Evolutionary conservation across 2,113 vertebrate genomes (phyloP).

Genomic region (Misgurnus mizolepis): DNA sequence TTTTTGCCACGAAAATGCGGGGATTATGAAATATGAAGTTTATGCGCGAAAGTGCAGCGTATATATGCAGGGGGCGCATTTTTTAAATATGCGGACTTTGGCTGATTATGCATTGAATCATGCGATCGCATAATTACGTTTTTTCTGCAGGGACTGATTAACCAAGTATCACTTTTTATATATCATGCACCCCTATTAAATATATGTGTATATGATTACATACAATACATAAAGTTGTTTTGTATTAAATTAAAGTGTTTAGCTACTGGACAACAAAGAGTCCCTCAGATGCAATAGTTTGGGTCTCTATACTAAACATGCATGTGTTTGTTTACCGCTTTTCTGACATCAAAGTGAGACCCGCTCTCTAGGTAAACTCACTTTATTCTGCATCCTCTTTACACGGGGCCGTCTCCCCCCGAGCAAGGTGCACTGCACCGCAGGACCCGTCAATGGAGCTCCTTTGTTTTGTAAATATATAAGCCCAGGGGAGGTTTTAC

Average conservation of each 20-base stretch:
- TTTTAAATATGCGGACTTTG: too few relatives aligned
- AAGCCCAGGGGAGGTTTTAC: slow-evolving; percentile 48
- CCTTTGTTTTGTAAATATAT: slow-evolving; percentile 68
- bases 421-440: slow-evolving; percentile 45
- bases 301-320: not conserved
- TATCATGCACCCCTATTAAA: too few relatives aligned
- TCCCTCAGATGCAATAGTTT: not conserved
- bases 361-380: not conserved
- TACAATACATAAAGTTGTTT: too few relatives aligned
- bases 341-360: slow-evolving; percentile 9
- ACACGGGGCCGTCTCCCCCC: not conserved
- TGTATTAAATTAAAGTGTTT: not conserved
- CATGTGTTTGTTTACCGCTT: slow-evolving; percentile 10
- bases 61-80: too few relatives aligned
- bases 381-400: slow-evolving; percentile 1
- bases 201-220: too few relatives aligned
- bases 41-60: too few relatives aligned
- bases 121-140: too few relatives aligned
- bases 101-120: too few relatives aligned
- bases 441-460: slow-evolving; percentile 36
- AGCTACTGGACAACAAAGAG: not conserved
- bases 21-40: too few relatives aligned
- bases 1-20: too few relatives aligned
- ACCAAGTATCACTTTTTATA: too few relatives aligned
- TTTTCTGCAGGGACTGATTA: too few relatives aligned